A percentile compares a stretch with the other conserved stretches of the same genome.
Evolutionary conservation across 2,113 vertebrate species (phyloP).

Genomic region (Labeo catla): DNA sequence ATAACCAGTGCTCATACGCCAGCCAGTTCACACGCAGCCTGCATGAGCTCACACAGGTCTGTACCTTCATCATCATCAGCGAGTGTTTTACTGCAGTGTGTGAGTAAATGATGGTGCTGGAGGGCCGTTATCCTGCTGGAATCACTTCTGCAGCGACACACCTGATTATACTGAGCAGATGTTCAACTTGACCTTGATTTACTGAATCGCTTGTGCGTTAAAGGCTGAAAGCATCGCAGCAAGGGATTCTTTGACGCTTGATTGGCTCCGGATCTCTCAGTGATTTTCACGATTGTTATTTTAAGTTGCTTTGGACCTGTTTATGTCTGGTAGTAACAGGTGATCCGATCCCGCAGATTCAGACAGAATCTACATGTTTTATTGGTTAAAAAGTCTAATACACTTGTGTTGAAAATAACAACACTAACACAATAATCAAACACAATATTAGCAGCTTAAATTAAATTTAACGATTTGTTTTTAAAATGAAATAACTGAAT

Average conservation of each 20-base stretch:
- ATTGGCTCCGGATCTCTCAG: background rate
- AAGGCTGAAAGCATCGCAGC: background rate
- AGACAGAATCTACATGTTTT: too few species aligned
- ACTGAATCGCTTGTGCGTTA: background rate
- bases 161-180: background rate
- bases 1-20: conserved; percentile 86
- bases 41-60: conserved; percentile 87
- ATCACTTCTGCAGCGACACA: background rate
- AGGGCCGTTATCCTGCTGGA: background rate
- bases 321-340: too few species aligned
- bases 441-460: too few species aligned
- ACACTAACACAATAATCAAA: too few species aligned
- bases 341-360: too few species aligned
- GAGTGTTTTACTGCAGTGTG: background rate
- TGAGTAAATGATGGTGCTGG: background rate
- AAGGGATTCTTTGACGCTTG: background rate
- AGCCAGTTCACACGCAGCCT: conserved; percentile 86
- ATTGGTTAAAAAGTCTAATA: too few species aligned
- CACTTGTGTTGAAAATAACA: too few species aligned
- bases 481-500: too few species aligned
- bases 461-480: too few species aligned
- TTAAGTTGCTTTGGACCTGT: background rate
- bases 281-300: background rate
- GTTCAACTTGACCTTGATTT: background rate
- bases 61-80: background rate